Evolutionary conservation across 2,113 vertebrate species (phyloP).

Genomic region (Platichthys stellatus): DNA sequence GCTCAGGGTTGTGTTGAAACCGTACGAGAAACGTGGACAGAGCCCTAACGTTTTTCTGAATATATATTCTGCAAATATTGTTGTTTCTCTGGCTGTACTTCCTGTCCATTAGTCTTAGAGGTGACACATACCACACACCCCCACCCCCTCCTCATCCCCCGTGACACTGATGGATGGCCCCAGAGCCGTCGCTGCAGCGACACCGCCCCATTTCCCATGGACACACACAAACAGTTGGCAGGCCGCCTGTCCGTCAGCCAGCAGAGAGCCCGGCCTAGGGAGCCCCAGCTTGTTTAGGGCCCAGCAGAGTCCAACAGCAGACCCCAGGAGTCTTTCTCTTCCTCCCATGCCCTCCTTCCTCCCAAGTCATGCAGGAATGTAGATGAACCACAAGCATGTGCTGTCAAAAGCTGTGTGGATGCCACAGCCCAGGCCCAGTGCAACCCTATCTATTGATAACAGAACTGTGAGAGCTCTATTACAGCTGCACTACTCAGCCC

Average conservation of each 20-base stretch:
- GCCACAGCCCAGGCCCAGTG: slow-evolving; percentile 20
- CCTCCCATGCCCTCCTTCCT: slow-evolving; percentile 25
- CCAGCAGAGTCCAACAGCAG: slow-evolving; percentile 39
- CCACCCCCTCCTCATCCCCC: slow-evolving; percentile 24
- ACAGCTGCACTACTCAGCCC: slow-evolving; percentile 38
- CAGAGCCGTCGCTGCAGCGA: slow-evolving; percentile 72
- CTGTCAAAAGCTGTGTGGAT: slow-evolving; percentile 42
- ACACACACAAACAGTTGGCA: slow-evolving; percentile 82
- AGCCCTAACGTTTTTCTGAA: slow-evolving; percentile 71
- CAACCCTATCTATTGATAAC: slow-evolving; percentile 11
- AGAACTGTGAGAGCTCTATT: slow-evolving; percentile 14
- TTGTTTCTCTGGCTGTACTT: slow-evolving; percentile 84
- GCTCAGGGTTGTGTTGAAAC: slow-evolving; percentile 61
- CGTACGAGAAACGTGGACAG: slow-evolving; percentile 48
- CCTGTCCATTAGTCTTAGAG: slow-evolving; percentile 86
- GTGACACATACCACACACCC: slow-evolving; percentile 79
- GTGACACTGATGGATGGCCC: slow-evolving; percentile 87
- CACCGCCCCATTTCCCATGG: slow-evolving; percentile 83
- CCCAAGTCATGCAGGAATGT: slow-evolving; percentile 33
- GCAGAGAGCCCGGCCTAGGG: slow-evolving; percentile 51
- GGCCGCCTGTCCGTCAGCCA: slow-evolving; percentile 77
- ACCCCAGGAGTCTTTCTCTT: slow-evolving; percentile 21
- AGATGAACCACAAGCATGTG: slow-evolving; percentile 36
- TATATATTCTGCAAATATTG: slow-evolving; percentile 85
- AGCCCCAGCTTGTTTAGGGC: slow-evolving; percentile 62